Percentiles rank a stretch among this genome's conserved stretches.
Evolutionary conservation across 2,113 vertebrate genomes (phyloP).

Genomic region (Pachypanchax playfairii): DNA sequence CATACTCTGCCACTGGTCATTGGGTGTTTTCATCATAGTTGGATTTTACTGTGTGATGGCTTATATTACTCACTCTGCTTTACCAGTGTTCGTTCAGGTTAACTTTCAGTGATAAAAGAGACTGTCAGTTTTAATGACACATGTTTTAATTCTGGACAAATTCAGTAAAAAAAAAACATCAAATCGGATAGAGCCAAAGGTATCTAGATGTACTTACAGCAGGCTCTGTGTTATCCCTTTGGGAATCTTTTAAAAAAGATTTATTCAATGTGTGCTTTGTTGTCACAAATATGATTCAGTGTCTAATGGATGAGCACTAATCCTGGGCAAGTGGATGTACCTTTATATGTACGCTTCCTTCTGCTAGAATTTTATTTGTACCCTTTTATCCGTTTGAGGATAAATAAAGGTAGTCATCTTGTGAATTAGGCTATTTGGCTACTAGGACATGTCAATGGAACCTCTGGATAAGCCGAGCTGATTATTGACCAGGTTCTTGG

Average conservation of each 20-base stretch:
- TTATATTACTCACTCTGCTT: constrained; percentile 40
- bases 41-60: constrained; percentile 44
- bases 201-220: constrained; percentile 6
- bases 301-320: constrained; percentile 57
- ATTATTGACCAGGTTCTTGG: constrained; percentile 1
- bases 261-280: constrained; percentile 49
- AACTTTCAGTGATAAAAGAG: constrained; percentile 15
- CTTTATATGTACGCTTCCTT: constrained; percentile 37
- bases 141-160: constrained; percentile 29
- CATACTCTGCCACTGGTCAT: constrained; percentile 17
- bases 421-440: constrained; percentile 4
- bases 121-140: constrained; percentile 23
- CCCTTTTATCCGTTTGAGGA: constrained; percentile 1
- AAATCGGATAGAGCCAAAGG: constrained; percentile 12
- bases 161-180: constrained; percentile 11
- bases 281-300: constrained; percentile 52
- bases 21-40: constrained; percentile 48
- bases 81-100: constrained; percentile 26
- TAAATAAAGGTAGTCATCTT: constrained; percentile 18
- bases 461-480: background rate
- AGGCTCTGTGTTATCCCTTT: constrained; percentile 34
- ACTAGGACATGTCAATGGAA: constrained; percentile 5
- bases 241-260: constrained; percentile 36
- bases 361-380: constrained; percentile 2
- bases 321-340: constrained; percentile 31